Evolutionary conservation across 1,140 invertebrate genomes (phyloP).

Genomic region (Monochamus saltuarius): DNA sequence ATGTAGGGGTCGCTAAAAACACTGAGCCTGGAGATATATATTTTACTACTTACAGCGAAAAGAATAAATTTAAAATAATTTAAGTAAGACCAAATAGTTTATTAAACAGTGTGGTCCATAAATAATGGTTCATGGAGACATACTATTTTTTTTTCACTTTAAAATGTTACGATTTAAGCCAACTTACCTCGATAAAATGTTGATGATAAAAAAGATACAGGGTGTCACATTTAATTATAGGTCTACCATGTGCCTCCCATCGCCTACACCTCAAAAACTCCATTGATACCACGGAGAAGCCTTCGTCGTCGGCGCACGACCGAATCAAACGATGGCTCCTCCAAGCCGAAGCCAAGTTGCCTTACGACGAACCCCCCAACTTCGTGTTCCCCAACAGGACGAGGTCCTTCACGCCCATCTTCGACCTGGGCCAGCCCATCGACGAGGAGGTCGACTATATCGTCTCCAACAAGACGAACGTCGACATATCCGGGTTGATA

Average conservation of each 20-base stretch:
- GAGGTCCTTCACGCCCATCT: conserved; percentile 32
- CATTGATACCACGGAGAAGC: conserved; percentile 34
- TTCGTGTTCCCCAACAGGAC: conserved; percentile 29
- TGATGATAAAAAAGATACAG: too few species aligned
- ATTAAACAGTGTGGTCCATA: too few species aligned
- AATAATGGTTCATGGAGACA: too few species aligned
- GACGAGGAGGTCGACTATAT: conserved; percentile 44
- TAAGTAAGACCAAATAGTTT: too few species aligned
- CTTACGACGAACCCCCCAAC: conserved; percentile 34
- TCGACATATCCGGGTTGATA: conserved; percentile 45
- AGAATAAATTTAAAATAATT: too few species aligned
- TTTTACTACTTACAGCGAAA: too few species aligned
- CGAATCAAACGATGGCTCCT: conserved; percentile 50
- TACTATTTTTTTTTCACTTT: too few species aligned
- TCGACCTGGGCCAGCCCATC: conserved; percentile 44
- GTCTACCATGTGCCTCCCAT: conserved; percentile 58
- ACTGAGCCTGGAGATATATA: too few species aligned
- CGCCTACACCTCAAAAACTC: conserved; percentile 56
- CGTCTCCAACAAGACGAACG: conserved; percentile 35
- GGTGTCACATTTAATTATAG: too few species aligned
- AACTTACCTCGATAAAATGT: too few species aligned
- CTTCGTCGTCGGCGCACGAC: conserved; percentile 11
- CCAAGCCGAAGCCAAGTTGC: conserved; percentile 50
- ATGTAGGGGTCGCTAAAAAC: too few species aligned
- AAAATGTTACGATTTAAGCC: too few species aligned